Evolutionary conservation across 2,797 vertebrate genomes (phyloP).

Genomic region (Clarias fuscus): DNA sequence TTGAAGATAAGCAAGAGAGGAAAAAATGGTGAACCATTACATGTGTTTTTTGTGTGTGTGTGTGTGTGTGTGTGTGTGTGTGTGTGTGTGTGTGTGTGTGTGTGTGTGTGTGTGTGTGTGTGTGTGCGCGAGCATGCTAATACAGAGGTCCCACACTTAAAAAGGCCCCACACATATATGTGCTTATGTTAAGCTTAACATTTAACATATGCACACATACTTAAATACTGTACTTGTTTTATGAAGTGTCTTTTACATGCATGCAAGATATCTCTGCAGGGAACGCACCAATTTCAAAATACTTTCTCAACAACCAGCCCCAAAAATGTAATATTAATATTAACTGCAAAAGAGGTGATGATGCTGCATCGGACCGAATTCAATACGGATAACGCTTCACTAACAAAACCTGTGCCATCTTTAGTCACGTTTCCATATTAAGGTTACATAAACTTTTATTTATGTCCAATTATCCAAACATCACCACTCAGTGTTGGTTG

Average conservation of each 20-base stretch:
- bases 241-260: neutral
- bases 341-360: neutral
- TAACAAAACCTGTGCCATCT: neutral
- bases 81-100: constrained; percentile 41
- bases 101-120: constrained; percentile 47
- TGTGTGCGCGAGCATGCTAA: neutral
- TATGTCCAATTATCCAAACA: constrained; percentile 4
- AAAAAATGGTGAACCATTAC: neutral
- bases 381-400: neutral
- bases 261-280: neutral
- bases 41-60: constrained; percentile 33
- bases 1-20: neutral
- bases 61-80: constrained; percentile 40
- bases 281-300: neutral
- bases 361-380: too few species aligned
- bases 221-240: neutral
- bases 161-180: neutral
- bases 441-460: neutral
- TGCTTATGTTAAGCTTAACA: neutral
- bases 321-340: neutral
- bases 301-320: neutral
- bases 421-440: neutral
- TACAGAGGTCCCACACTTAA: constrained; percentile 5
- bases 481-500: neutral
- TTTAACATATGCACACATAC: constrained; percentile 14